Base-by-base conservation (phyloP, 2,113 vertebrate genomes). In the Desmodus rotundus region DNA sequence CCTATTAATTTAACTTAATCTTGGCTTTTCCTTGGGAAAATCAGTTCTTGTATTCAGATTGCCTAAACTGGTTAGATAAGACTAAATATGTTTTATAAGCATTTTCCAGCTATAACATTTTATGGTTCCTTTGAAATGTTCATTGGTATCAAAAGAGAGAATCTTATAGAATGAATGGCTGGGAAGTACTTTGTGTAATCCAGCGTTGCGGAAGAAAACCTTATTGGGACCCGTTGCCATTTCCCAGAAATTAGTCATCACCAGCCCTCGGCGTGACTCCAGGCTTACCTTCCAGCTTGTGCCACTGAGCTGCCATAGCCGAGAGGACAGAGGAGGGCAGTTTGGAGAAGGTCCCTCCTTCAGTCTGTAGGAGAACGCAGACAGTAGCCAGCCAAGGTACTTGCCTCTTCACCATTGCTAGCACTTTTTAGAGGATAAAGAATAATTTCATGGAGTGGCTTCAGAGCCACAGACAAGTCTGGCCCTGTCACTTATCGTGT, bases 11-110 rank as follows among this genome's bases (percentile, higher is more conserved):
- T 38, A 54, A 36, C 22, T 73, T 88, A 41, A 87, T 63, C 63
- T 76, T 93, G 74, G 47, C 19, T 95, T 94, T 94, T 65, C 61
- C 5, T 93, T 87, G 68, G 38, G 38, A 83, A 89, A 70, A 11
- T 83, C 24, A 88, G 11, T 36, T 33, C 54, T 38, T 58, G 33
- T 87, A 56, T 72, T 76, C 41, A 89, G 24, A 72, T 91, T 86
- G 56, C 38, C 54, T 83, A 86, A 50, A 86, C 41, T 77, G 63
- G 12, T 76, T 84, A 93, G 50, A 54, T 61, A 63, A 82, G 56
- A 67, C 54, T 45, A 22, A 5, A 22, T n/a, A 65, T 26, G 4
- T 82, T 85, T 90, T 65, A 6, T 82, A 90, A 96, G 81, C 4
- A 50, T 74, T 80, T 89, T 76, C 3, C 33, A 54, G 36, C 67